Evolutionary conservation across 2,797 vertebrate genomes (phyloP).

Genomic region (Gorsachius magnificus): DNA sequence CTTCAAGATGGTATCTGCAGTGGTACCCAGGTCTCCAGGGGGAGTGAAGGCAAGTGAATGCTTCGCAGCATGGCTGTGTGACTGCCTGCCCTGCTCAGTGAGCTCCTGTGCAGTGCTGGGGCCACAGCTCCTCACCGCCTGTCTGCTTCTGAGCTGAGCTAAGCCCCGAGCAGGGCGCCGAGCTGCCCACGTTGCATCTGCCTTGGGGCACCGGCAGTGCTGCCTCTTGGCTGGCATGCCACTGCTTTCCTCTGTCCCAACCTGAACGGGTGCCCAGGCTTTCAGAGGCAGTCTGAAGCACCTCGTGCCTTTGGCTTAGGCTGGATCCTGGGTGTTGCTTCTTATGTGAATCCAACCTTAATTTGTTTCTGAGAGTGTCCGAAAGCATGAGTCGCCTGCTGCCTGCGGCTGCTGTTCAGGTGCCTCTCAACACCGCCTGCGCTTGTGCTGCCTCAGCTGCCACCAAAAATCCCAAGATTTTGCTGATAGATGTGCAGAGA

Average conservation of each 20-base stretch:
- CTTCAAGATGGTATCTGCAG: neutral
- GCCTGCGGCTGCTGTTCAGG: neutral
- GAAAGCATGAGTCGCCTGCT: neutral
- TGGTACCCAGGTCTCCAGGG: neutral
- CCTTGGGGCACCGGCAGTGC: rapidly evolving
- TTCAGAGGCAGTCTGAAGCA: neutral
- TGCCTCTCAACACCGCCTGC: neutral
- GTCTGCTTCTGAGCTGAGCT: no score
- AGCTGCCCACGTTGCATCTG: rapidly evolving
- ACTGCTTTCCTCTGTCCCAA: rapidly evolving
- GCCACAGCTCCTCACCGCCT: neutral
- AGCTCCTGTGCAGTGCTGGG: neutral
- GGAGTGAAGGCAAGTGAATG: neutral
- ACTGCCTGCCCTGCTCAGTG: rapidly evolving
- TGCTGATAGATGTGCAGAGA: neutral
- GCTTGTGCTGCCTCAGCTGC: neutral
- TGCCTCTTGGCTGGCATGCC: rapidly evolving
- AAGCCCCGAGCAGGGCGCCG: neutral
- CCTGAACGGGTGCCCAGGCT: neutral
- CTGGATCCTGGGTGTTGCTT: neutral
- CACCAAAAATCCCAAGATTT: neutral
- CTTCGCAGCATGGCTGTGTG: neutral
- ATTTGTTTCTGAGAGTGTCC: neutral
- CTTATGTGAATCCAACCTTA: neutral
- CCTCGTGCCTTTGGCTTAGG: neutral